A percentile compares a stretch with the other conserved stretches of the same genome.
Conservation (phyloP, 2,888 invertebrate genomes). For the Acronicta psi region DNA sequence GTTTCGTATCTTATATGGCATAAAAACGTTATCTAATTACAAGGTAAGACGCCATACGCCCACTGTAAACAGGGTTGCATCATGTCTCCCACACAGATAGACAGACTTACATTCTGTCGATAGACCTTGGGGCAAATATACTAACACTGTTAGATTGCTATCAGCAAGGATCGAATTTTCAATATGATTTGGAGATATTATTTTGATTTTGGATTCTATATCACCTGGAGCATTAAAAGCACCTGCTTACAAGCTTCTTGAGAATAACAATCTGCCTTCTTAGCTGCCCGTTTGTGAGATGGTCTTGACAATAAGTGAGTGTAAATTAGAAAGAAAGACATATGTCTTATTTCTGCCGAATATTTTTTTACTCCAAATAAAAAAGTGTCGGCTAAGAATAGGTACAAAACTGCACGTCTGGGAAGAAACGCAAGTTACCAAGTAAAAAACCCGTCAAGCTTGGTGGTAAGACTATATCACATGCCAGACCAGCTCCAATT, state of each 20-base stretch:
- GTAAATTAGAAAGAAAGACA: no score
- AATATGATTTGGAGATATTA: background rate
- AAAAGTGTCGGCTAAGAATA: no score
- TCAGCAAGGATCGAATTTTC: conserved; percentile 3
- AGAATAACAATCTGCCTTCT: background rate
- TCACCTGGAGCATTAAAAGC: background rate
- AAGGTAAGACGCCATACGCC: conserved; percentile 56
- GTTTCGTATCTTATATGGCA: conserved; percentile 53
- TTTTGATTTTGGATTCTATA: background rate
- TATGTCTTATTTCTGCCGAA: no score
- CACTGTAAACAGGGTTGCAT: conserved; percentile 45
- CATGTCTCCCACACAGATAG: conserved; percentile 52
- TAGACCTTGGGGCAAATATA: conserved; percentile 46
- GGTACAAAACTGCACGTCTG: no score
- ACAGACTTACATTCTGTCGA: conserved; percentile 34
- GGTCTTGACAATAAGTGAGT: no score
- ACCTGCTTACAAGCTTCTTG: background rate
- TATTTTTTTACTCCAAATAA: no score
- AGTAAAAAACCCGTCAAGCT: no score
- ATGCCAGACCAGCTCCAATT: no score
- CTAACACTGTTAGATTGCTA: conserved; percentile 10
- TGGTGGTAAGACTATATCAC: no score
- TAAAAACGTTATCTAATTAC: conserved; percentile 60
- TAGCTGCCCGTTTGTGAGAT: no score
- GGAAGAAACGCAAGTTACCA: no score